Base-by-base conservation (phyloP, 2,113 vertebrate species). In the Platichthys flesus region DNA sequence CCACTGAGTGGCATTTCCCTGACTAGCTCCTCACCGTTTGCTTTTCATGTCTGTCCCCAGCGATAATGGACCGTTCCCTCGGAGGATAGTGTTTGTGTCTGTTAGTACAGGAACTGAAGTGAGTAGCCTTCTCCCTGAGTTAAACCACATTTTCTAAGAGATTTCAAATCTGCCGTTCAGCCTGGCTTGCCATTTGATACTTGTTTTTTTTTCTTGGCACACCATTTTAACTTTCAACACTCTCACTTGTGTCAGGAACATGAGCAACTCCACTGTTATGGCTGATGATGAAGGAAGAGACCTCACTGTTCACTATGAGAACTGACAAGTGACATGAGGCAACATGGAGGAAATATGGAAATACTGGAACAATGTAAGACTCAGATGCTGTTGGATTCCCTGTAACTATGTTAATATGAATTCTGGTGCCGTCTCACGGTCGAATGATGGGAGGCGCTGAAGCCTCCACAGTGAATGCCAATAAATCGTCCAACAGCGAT, bases 1-100 rank as follows among this genome's bases (percentile, higher is more conserved):
- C 66, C 65, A 47, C 76, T 58, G 78, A 91, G 88, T 91, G 91
- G 82, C 89, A 89, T 92, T 91, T 90, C 69, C 75, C 69, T n/a
- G 16, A 78, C 63, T 65, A 23, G 56, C 85, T 78, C 70, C 75
- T 79, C 73, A 49, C 61, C 18, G 57, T 84, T 79, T 77, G 57
- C 82, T 86, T 85, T 88, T 88, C 85, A 88, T 89, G 63, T 91
- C 79, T 88, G 81, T 85, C 74, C 61, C 85, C 75, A 55, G 70
- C 67, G 52, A 83, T 88, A 88, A 90, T 85, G 83, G 82, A 85
- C 76, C 31, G 35, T 57, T 89, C 71, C 79, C 77, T 81, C 74
- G 47, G 74, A 83, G 75, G 81, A 86, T 45, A 64, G 79, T 79
- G 78, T 67, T 74, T 78, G 83, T 72, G 81, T 70, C 70, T 83